phyloP scores from a whole-genome alignment of 2,113 vertebrate species.

The Scomber japonicus region DNA sequence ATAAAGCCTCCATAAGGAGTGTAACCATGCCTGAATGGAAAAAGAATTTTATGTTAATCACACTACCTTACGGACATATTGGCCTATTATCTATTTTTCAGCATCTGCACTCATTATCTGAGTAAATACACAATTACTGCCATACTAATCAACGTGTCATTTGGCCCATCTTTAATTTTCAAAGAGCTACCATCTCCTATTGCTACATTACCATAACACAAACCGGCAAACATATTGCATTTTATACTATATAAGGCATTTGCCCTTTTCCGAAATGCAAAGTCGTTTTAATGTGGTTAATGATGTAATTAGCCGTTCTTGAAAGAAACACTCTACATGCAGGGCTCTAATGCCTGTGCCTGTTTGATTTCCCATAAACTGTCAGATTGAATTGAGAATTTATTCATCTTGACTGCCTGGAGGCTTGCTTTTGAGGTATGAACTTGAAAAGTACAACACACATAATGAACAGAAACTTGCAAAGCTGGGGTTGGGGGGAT shows the following conservation, averaged over 20 bases:
- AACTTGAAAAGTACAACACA: constrained; percentile 47
- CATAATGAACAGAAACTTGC: constrained; percentile 40
- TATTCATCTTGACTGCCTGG: constrained; percentile 53
- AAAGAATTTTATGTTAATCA: constrained; percentile 65
- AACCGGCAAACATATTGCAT: constrained; percentile 58
- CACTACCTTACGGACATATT: constrained; percentile 64
- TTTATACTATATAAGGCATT: constrained; percentile 59
- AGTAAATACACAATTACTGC: constrained; percentile 81
- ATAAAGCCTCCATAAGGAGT: constrained; percentile 27
- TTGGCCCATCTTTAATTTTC: constrained; percentile 69
- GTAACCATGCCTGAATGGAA: constrained; percentile 28
- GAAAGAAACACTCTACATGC: constrained; percentile 15
- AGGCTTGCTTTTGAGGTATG: constrained; percentile 45
- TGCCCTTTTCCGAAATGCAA: constrained; percentile 74
- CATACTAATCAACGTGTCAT: constrained; percentile 76
- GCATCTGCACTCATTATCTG: constrained; percentile 79
- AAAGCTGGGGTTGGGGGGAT: constrained; percentile 13
- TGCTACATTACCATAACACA: constrained; percentile 51
- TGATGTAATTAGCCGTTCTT: constrained; percentile 68
- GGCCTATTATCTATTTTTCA: constrained; percentile 75
- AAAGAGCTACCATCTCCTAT: constrained; percentile 40
- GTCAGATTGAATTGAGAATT: constrained; percentile 48
- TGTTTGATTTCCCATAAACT: constrained; percentile 65
- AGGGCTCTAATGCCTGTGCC: constrained; percentile 30
- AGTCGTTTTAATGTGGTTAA: constrained; percentile 65